Base-by-base conservation (phyloP, 2,797 vertebrate species). In the Telmatherina bonti region DNA sequence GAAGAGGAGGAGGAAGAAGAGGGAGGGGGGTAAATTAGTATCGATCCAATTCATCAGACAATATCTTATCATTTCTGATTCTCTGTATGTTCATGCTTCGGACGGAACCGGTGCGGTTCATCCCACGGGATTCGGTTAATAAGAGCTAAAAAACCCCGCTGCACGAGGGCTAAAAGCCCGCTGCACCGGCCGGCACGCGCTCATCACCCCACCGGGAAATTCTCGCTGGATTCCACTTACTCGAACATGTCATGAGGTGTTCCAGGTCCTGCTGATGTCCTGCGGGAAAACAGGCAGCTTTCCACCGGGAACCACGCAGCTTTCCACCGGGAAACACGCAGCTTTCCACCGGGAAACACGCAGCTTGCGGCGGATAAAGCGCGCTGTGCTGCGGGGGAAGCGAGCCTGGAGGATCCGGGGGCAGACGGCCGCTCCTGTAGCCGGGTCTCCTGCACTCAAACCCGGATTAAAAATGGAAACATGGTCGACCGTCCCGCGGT, bases 221-320 rank as follows among this genome's bases (percentile, higher is more conserved):
- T 29, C 29, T 11, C 35, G 36, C 24, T 55, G 31, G 7, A 16
- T 45, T 57, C 31, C 88, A 94, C 94, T 95, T 89, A 95, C 94
- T 95, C 94, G 78, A 94, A 95, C 94, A 95, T 95, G 85, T 87
- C 92, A 93, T 91, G 87, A 83, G 89, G 84, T 70, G 78, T 85
- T 84, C 67, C 35, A 33, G 67, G 59, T 88, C 82, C 87, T 63
- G 60, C 47, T 15, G 77, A 82, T 67, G 33, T 58, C 75, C 81
- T 79, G 53, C 36, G 35, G 58, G 72, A 61, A 15, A 51, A 29
- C 31, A 62, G 47, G 60, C 27, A 45, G 61, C 9, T 61, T 56
- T 27, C 41, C 62, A n/a, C 41, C 36, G 6, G n/a, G n/a, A n/a
- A n/a, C n/a, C n/a, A n/a, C n/a, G n/a, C n/a, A n/a, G n/a, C n/a